A percentile compares a stretch with the other conserved stretches of the same genome.
Conservation (phyloP, 92 coral and sea anemone species). For the Pocillopora meandrina region DNA sequence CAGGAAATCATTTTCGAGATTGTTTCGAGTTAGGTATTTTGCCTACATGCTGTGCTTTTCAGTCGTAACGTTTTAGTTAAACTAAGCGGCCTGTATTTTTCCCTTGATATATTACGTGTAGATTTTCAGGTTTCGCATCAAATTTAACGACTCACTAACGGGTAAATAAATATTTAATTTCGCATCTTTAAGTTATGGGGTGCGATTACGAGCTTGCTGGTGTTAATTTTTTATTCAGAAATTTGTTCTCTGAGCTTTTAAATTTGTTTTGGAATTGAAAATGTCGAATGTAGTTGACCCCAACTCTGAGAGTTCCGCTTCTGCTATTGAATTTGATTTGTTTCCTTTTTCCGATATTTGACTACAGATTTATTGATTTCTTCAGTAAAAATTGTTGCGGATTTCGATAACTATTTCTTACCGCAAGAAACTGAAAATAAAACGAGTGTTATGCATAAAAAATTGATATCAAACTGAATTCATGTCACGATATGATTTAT, state of each 20-base stretch:
- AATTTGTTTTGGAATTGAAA: constrained; percentile 10
- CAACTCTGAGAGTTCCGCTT: constrained; percentile 22
- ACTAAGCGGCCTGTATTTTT: not conserved
- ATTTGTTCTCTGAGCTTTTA: constrained; percentile 3
- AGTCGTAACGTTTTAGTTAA: not conserved
- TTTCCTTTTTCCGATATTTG: constrained; percentile 3
- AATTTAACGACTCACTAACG: constrained; percentile 29
- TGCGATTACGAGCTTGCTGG: constrained; percentile 28
- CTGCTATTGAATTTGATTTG: constrained; percentile 19
- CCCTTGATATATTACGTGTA: not conserved
- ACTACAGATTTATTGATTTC: not conserved
- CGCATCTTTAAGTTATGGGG: constrained; percentile 15
- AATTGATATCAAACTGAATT: not conserved
- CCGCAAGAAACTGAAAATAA: not conserved
- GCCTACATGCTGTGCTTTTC: constrained; percentile 20
- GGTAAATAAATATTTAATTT: constrained; percentile 30
- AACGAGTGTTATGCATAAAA: not conserved
- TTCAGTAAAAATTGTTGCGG: not conserved
- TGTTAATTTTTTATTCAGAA: constrained; percentile 3
- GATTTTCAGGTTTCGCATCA: constrained; percentile 14
- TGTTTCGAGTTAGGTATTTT: constrained; percentile 12
- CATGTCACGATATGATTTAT: not conserved
- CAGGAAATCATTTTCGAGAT: constrained; percentile 28
- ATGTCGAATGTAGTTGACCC: constrained; percentile 21
- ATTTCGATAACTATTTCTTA: not conserved